These are phyloP conservation scores for Labeo calbasu DNA, from an alignment of 2,797 vertebrate species.

Conservation along the genomic window DNA sequence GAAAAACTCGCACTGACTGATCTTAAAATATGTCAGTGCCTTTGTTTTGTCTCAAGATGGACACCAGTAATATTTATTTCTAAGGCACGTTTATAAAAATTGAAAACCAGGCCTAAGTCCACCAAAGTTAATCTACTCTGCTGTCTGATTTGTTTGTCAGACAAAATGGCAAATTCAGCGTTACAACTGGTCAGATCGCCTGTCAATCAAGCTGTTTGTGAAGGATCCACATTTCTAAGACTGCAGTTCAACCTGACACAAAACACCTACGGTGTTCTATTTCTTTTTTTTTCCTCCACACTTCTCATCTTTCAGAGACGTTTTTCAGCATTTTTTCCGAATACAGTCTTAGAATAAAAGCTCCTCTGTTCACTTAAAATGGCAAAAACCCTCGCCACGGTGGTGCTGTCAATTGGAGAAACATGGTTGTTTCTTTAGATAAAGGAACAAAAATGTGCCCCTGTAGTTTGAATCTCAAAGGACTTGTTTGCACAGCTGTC, in stretches of 20 bases:
- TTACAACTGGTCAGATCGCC: too few species aligned
- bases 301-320: background rate
- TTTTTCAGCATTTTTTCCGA: background rate
- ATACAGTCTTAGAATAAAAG: background rate
- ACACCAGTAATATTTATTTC: too few species aligned
- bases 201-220: too few species aligned
- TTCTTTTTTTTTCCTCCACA: background rate
- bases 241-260: background rate
- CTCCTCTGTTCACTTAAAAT: constrained; percentile 1
- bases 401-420: too few species aligned
- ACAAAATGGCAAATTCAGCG: too few species aligned
- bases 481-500: background rate
- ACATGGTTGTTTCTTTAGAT: background rate
- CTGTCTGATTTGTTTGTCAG: too few species aligned
- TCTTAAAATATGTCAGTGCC: too few species aligned
- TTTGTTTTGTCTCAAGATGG: too few species aligned
- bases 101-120: too few species aligned
- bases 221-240: background rate
- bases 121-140: too few species aligned
- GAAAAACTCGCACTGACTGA: too few species aligned
- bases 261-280: background rate
- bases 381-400: background rate
- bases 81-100: too few species aligned
- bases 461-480: background rate
- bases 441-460: constrained; percentile 2